A percentile compares a stretch with the other conserved stretches of the same genome.
phyloP scores from a whole-genome alignment of 2,797 vertebrate species.

The Centroberyx gerrardi region DNA sequence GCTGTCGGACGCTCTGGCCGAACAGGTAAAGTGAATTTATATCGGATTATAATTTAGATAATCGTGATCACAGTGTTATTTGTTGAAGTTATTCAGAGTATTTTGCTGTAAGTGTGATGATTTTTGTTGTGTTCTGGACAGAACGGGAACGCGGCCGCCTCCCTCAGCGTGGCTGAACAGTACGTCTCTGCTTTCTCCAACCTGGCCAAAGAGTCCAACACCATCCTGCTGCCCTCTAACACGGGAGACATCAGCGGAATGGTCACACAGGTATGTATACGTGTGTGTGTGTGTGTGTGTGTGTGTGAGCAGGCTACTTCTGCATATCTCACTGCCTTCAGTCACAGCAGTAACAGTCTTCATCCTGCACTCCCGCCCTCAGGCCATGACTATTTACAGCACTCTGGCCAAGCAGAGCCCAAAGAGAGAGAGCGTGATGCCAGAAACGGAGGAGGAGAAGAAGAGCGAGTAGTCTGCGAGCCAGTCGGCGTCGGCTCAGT shows the following conservation, averaged over 20 bases:
- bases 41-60: not conserved
- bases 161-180: slow-evolving; percentile 93
- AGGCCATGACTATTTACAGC: slow-evolving; percentile 83
- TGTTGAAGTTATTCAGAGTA: not conserved
- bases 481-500: slow-evolving; percentile 23
- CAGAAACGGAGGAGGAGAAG: not conserved
- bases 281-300: no score
- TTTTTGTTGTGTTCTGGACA: slow-evolving; percentile 56
- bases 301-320: no score
- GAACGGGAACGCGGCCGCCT: slow-evolving; percentile 93
- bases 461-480: slow-evolving; percentile 25
- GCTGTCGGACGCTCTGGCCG: slow-evolving; percentile 89
- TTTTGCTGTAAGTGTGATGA: not conserved
- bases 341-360: not conserved
- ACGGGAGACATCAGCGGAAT: slow-evolving; percentile 91
- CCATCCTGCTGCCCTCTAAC: slow-evolving; percentile 92
- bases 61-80: not conserved
- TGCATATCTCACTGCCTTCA: no score
- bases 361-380: not conserved
- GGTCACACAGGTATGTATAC: slow-evolving; percentile 92
- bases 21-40: slow-evolving; percentile 84
- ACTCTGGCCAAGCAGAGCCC: slow-evolving; percentile 68
- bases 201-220: slow-evolving; percentile 95
- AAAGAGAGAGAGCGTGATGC: not conserved
- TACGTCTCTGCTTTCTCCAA: slow-evolving; percentile 95